phyloP scores from a whole-genome alignment of 2,888 invertebrate species.

The Drosophila nr. medialis region DNA sequence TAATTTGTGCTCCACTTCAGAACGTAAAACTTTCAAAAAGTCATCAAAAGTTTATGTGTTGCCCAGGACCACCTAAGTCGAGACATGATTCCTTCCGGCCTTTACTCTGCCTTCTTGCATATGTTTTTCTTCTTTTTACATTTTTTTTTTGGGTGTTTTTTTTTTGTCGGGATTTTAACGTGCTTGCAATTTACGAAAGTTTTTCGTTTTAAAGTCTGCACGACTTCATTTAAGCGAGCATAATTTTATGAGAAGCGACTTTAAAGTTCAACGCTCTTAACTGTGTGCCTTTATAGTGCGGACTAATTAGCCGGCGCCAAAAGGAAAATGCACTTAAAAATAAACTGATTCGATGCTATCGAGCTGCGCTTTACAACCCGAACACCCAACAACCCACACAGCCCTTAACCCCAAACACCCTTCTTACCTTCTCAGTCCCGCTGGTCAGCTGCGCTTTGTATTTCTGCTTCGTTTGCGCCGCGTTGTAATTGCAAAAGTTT shows the following conservation, averaged over 20 bases:
- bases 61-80: slow-evolving; percentile 61
- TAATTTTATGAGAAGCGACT: slow-evolving; percentile 56
- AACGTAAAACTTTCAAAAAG: slow-evolving; percentile 74
- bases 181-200: slow-evolving; percentile 36
- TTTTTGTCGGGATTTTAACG: slow-evolving; percentile 17
- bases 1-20: slow-evolving; percentile 68
- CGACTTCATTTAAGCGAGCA: slow-evolving; percentile 54
- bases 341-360: slow-evolving; percentile 76
- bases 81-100: slow-evolving; percentile 45
- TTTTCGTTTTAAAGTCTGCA: slow-evolving; percentile 47
- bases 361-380: slow-evolving; percentile 45
- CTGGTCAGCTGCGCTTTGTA: slow-evolving; percentile 48
- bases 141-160: neutral
- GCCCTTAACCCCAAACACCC: neutral
- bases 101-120: slow-evolving; percentile 42
- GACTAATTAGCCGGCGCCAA: slow-evolving; percentile 68
- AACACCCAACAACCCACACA: neutral
- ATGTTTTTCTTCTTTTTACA: slow-evolving; percentile 23
- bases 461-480: slow-evolving; percentile 69
- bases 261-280: slow-evolving; percentile 41
- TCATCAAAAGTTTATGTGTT: slow-evolving; percentile 74
- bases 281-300: slow-evolving; percentile 21
- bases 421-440: neutral
- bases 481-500: slow-evolving; percentile 80
- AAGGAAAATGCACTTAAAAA: slow-evolving; percentile 65